phyloP scores from a whole-genome alignment of 2,113 vertebrate genomes.

The Otocyon megalotis region DNA sequence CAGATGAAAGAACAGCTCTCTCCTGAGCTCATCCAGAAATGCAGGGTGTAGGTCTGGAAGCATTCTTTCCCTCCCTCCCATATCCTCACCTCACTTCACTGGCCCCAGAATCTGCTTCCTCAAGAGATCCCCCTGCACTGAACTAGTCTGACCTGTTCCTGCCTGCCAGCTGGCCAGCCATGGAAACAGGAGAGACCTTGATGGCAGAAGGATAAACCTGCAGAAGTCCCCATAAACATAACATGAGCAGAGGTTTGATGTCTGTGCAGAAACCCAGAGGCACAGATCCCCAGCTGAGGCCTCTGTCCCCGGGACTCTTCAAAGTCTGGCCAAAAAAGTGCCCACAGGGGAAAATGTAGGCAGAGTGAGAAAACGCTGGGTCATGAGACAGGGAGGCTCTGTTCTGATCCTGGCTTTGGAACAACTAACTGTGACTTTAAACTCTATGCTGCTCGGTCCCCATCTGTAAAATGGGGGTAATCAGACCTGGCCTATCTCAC shows the following conservation, averaged over 20 bases:
- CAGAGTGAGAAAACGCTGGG: neutral
- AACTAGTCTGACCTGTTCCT: conserved; percentile 37
- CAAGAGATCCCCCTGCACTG: neutral
- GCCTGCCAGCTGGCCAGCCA: neutral
- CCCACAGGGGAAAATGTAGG: neutral
- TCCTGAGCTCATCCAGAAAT: neutral
- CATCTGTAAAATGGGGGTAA: neutral
- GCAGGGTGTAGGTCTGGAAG: neutral
- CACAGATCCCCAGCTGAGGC: neutral
- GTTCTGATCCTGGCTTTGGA: neutral
- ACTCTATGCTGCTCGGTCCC: neutral
- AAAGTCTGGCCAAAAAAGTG: neutral
- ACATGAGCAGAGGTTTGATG: neutral
- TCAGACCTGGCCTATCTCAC: neutral
- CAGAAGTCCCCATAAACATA: neutral
- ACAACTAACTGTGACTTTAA: neutral
- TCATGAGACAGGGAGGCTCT: neutral
- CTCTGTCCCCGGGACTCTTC: neutral
- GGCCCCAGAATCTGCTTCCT: neutral
- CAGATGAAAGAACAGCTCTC: neutral
- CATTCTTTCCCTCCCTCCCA: neutral
- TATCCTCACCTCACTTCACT: neutral
- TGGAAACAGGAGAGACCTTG: neutral
- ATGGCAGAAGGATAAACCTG: neutral
- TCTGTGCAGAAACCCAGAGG: neutral